Evolutionary conservation across 2,113 vertebrate species (phyloP).

Genomic region (Notiomystis cincta): DNA sequence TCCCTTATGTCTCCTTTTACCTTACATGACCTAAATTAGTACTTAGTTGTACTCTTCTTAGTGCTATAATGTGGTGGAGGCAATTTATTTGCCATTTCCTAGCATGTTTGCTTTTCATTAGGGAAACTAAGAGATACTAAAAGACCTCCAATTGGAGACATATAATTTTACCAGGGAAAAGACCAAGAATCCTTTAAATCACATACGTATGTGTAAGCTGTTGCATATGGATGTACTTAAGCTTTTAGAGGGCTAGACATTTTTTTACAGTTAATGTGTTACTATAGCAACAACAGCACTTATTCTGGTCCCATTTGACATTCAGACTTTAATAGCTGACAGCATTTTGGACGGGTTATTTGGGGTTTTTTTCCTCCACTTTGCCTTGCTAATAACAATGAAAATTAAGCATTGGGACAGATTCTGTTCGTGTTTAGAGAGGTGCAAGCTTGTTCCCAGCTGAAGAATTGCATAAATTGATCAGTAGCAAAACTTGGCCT

Average conservation of each 20-base stretch:
- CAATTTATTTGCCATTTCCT: constrained; percentile 9
- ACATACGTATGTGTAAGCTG: neutral
- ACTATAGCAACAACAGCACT: neutral
- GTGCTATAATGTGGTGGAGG: neutral
- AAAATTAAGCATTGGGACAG: neutral
- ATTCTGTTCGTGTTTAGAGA: neutral
- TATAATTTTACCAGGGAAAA: constrained; percentile 19
- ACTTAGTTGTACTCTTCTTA: neutral
- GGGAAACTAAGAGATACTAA: neutral
- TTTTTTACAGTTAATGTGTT: neutral
- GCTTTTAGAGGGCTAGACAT: neutral
- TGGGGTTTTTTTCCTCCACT: fast-evolving
- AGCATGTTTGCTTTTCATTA: constrained; percentile 33
- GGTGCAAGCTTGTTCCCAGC: neutral
- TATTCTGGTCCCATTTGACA: constrained; percentile 1
- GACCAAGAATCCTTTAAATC: constrained; percentile 33
- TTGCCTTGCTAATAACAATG: neutral
- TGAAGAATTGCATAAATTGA: neutral
- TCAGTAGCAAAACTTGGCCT: neutral
- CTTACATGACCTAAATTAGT: constrained; percentile 26
- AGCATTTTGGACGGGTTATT: neutral
- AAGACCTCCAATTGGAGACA: neutral
- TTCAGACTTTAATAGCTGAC: neutral
- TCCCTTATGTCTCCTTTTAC: constrained; percentile 8
- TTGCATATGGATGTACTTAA: constrained; percentile 58